A percentile compares a stretch with the other conserved stretches of the same genome.
These are phyloP conservation scores for Acheta domesticus DNA, from an alignment of 2,888 invertebrate species.

Conservation along the genomic window DNA sequence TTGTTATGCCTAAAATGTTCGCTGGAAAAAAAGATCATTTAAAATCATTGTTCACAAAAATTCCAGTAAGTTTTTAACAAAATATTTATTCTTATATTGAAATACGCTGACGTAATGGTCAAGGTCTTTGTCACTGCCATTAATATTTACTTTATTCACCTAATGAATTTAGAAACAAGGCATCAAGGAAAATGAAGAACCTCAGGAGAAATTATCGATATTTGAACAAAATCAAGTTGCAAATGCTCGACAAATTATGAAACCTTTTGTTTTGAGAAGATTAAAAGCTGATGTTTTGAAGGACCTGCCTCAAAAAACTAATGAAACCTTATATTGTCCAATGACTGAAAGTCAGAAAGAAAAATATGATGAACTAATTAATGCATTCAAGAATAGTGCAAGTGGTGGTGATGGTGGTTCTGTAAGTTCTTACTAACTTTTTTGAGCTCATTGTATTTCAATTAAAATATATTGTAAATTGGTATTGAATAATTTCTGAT, in stretches of 20 bases:
- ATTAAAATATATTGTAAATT: no score
- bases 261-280: slow-evolving; percentile 87
- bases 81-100: not conserved
- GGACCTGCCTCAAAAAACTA: slow-evolving; percentile 80
- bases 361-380: slow-evolving; percentile 72
- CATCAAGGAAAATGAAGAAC: slow-evolving; percentile 42
- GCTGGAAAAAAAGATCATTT: slow-evolving; percentile 81
- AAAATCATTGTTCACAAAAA: slow-evolving; percentile 82
- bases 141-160: no score
- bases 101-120: not conserved
- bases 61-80: slow-evolving; percentile 50
- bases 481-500: no score
- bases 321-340: slow-evolving; percentile 62
- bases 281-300: slow-evolving; percentile 82
- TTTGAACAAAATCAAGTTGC: slow-evolving; percentile 88
- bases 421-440: slow-evolving; percentile 25
- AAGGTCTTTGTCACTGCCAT: no score
- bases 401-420: slow-evolving; percentile 47
- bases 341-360: slow-evolving; percentile 71
- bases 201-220: slow-evolving; percentile 47
- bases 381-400: slow-evolving; percentile 62
- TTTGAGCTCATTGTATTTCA: not conserved
- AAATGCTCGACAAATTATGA: slow-evolving; percentile 93
- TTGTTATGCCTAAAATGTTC: slow-evolving; percentile 95
- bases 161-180: not conserved